These are phyloP conservation scores for Orientallactaga sibirica DNA, from an alignment of 2,797 vertebrate genomes.

Conservation along the genomic window DNA sequence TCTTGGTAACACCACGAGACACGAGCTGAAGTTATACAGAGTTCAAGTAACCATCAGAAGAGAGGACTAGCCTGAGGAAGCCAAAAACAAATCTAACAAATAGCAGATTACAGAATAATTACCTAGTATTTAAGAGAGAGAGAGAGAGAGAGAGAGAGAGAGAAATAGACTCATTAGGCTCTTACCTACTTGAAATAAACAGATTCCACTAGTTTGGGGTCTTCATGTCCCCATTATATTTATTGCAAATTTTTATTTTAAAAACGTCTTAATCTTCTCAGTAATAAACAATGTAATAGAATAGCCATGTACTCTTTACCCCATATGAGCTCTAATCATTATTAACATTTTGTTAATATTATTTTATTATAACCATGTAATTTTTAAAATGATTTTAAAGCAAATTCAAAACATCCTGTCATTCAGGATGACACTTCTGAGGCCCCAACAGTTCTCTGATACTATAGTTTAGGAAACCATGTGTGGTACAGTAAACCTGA, in stretches of 20 bases:
- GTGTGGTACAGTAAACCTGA: neutral
- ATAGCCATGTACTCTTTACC: neutral
- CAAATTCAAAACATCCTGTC: conserved; percentile 21
- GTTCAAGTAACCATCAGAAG: conserved; percentile 34
- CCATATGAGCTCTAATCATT: neutral
- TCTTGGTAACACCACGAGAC: neutral
- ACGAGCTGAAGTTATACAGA: conserved; percentile 38
- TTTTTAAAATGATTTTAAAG: neutral
- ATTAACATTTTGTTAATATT: neutral
- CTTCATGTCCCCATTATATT: neutral
- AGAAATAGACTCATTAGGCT: neutral
- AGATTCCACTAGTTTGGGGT: neutral
- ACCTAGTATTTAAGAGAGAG: conserved; percentile 7
- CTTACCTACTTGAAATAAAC: neutral
- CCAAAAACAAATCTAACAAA: conserved; percentile 16
- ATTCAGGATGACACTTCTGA: neutral
- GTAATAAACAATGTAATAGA: conserved; percentile 11
- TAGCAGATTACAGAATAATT: neutral
- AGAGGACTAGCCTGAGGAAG: neutral
- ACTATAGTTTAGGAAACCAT: neutral
- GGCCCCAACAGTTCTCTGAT: neutral
- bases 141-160: neutral
- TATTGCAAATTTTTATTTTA: conserved; percentile 12
- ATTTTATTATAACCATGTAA: neutral
- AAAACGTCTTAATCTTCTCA: conserved; percentile 32